Base-by-base conservation (phyloP, 2,797 vertebrate genomes). In the Halcyon chelicuti region DNA sequence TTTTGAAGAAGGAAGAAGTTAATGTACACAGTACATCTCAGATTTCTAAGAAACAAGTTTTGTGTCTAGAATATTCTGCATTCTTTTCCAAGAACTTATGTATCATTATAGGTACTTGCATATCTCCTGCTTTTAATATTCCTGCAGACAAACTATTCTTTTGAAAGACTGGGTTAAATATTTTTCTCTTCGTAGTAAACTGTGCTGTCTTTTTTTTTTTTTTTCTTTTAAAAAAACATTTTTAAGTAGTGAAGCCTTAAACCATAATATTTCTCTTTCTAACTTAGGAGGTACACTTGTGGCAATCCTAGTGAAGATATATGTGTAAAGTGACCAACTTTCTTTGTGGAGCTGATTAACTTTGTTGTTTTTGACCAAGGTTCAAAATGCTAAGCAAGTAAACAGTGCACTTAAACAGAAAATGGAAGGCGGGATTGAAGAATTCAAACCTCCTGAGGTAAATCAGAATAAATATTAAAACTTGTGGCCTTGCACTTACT, bases 381-480 rank as follows among this genome's bases (percentile, higher is more conserved):
- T 99, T 97, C 99, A 99, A 97, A 99, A 99, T 91, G 99, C 99
- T 96, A 99, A 99, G 97, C 99, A 99, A 98, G 98, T 99, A 97
- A 99, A 99, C 98, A 99, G 99, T 95, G 99, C 99, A 76, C 98
- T 99, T 96, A 99, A 99, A 97, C 99, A 99, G 98, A 98, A 98
- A 98, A 97, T 99, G 98, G 99, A 99, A 95, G 97, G 98, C 77
- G 99, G 99, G 86, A 98, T 99, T 82, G 98, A 99, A 93, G 99
- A 99, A 86, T 98, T 99, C 98, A 98, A 98, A 96, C 98, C 99
- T 94, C 98, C 99, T 58, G 99, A 99, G 99, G 99, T 99, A 98
- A 97, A 97, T 96, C 58, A 79, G 35, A 89, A 86, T 55, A 75
- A 93, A 88, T 73, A 60, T 20, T 77, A 77, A 51, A 94, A 79